Percentiles rank a stretch among this genome's conserved stretches.
Conservation (phyloP, 92 coral and sea anemone species). For the Parazoanthus atlanticus region DNA sequence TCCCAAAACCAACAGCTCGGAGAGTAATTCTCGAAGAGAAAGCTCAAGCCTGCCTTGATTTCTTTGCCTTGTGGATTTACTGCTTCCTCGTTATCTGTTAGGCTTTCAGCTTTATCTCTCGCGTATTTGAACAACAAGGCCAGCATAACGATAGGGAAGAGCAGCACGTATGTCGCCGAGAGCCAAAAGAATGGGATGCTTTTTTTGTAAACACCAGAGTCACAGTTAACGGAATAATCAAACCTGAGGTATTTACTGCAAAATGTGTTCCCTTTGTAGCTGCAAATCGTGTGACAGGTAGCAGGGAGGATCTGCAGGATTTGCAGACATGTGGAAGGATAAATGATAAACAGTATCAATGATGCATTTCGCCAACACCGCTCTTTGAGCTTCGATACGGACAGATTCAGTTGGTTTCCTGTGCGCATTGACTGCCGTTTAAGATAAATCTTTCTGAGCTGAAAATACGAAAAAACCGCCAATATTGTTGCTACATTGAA, state of each 20-base stretch:
- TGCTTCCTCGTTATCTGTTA: no score
- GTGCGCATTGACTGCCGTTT: neutral
- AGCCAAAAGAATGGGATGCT: slow-evolving; percentile 17
- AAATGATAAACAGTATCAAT: slow-evolving; percentile 54
- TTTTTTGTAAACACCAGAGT: slow-evolving; percentile 51
- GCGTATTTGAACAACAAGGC: slow-evolving; percentile 12
- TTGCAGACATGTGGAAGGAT: slow-evolving; percentile 63
- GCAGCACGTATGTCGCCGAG: slow-evolving; percentile 13
- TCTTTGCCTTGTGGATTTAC: slow-evolving; percentile 23
- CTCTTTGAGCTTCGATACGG: slow-evolving; percentile 26
- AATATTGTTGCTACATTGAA: slow-evolving; percentile 28
- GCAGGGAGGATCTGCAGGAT: slow-evolving; percentile 53
- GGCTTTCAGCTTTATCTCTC: neutral
- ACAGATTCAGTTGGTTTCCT: neutral
- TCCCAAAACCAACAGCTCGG: slow-evolving; percentile 70
- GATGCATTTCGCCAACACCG: slow-evolving; percentile 50
- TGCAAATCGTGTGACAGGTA: slow-evolving; percentile 61
- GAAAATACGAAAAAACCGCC: slow-evolving; percentile 31
- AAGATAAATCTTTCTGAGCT: slow-evolving; percentile 23
- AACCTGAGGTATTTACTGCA: slow-evolving; percentile 56
- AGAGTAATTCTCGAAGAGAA: slow-evolving; percentile 67
- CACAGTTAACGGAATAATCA: slow-evolving; percentile 61
- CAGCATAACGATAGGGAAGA: slow-evolving; percentile 28
- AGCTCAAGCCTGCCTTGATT: slow-evolving; percentile 52
- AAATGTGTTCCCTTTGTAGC: neutral